phyloP scores from a whole-genome alignment of 2,888 invertebrate genomes.

The Meiosimyza platycephala region DNA sequence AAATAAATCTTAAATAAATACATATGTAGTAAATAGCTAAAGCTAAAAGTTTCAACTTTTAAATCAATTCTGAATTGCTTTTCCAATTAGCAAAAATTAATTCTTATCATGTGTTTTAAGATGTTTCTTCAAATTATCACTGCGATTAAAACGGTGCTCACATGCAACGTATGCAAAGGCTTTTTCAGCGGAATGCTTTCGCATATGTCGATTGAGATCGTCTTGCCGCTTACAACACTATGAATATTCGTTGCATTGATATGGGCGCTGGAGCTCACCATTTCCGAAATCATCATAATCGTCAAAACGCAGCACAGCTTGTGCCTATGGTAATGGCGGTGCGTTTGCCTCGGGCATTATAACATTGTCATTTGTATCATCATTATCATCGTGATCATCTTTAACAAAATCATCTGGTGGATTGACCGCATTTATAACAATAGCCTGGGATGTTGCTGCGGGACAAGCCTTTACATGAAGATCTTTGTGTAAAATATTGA shows the following conservation, averaged over 20 bases:
- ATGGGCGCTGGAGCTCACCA: constrained; percentile 52
- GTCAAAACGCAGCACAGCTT: constrained; percentile 47
- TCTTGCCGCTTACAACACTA: constrained; percentile 62
- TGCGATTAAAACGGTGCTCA: constrained; percentile 58
- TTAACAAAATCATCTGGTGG: too few species aligned
- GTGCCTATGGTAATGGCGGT: constrained; percentile 36
- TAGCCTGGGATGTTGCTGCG: constrained; percentile 36
- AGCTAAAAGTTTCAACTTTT: too few species aligned
- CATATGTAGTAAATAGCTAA: too few species aligned
- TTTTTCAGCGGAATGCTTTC: constrained; percentile 63
- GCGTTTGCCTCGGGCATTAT: constrained; percentile 47
- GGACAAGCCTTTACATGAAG: not conserved
- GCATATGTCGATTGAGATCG: constrained; percentile 61
- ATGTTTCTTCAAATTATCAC: constrained; percentile 64
- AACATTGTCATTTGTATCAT: constrained; percentile 40
- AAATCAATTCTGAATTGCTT: too few species aligned
- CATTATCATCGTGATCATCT: too few species aligned
- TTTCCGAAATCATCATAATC: not conserved
- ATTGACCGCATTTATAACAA: constrained; percentile 51
- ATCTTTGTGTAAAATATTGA: too few species aligned
- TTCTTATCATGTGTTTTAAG: too few species aligned
- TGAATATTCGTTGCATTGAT: constrained; percentile 55
- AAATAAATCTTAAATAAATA: too few species aligned
- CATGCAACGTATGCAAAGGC: constrained; percentile 59
- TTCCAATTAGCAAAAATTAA: too few species aligned